These are phyloP conservation scores for Parasteatoda tepidariorum DNA, from an alignment of 1,140 invertebrate genomes.

Conservation along the genomic window DNA sequence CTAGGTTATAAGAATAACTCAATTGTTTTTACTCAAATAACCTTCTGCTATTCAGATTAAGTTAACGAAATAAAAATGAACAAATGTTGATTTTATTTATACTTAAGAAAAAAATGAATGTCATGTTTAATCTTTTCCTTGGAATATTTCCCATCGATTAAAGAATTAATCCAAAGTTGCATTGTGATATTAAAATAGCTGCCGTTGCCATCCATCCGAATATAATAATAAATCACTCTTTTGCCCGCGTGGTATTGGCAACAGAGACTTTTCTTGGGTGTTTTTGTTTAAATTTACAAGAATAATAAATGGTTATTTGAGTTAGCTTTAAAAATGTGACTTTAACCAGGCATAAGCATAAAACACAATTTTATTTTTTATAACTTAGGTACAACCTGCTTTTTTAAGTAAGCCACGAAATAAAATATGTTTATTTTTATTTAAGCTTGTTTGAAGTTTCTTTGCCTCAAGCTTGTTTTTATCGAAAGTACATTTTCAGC, in stretches of 20 bases:
- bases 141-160: constrained; percentile 1
- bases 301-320: constrained; percentile 2
- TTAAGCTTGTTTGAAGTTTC: too few relatives aligned
- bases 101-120: neutral
- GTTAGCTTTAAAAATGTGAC: neutral
- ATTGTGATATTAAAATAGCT: neutral
- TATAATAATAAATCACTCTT: constrained; percentile 9
- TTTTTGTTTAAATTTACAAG: constrained; percentile 13
- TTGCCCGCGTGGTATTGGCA: neutral
- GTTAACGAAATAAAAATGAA: too few relatives aligned
- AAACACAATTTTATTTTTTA: constrained; percentile 1
- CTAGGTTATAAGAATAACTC: too few relatives aligned
- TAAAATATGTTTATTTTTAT: too few relatives aligned
- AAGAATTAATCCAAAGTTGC: constrained; percentile 6
- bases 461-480: too few relatives aligned
- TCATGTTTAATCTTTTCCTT: neutral
- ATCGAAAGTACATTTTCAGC: too few relatives aligned
- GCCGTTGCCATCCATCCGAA: neutral
- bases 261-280: neutral
- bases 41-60: too few relatives aligned
- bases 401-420: too few relatives aligned
- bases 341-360: constrained; percentile 1
- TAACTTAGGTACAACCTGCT: too few relatives aligned
- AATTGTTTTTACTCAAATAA: too few relatives aligned
- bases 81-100: neutral